Evolutionary conservation across 2,797 vertebrate species (phyloP).

Genomic region (Trematomus bernacchii): DNA sequence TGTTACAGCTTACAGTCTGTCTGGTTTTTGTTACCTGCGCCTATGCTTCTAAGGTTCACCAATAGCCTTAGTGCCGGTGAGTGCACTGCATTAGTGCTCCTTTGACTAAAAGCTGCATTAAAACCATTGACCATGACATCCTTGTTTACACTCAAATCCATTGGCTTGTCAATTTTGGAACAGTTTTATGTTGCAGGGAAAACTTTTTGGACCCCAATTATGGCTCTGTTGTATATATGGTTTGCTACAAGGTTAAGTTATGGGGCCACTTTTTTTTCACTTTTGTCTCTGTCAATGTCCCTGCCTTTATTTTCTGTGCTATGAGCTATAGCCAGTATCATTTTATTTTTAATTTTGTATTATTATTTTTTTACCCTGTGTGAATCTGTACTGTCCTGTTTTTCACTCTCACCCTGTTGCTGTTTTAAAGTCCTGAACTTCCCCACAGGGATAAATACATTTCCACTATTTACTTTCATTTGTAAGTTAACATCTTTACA

Average conservation of each 20-base stretch:
- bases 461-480: too few relatives aligned
- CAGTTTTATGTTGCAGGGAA: constrained; percentile 16
- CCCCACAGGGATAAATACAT: too few relatives aligned
- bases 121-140: constrained; percentile 31
- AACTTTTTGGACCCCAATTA: constrained; percentile 5
- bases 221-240: constrained; percentile 22
- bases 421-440: too few relatives aligned
- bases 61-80: constrained; percentile 25
- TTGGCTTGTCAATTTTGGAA: constrained; percentile 15
- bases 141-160: constrained; percentile 37
- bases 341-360: too few relatives aligned
- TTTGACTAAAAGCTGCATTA: constrained; percentile 41
- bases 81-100: constrained; percentile 34
- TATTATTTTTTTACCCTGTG: too few relatives aligned
- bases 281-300: background rate
- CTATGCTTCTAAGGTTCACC: constrained; percentile 17
- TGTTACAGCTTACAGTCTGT: constrained; percentile 28
- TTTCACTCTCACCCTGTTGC: too few relatives aligned
- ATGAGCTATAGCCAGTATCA: too few relatives aligned
- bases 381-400: too few relatives aligned
- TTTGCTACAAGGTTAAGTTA: constrained; percentile 19
- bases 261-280: constrained; percentile 8
- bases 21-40: constrained; percentile 24
- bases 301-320: background rate
- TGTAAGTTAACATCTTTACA: too few relatives aligned